Evolutionary conservation across 1,140 invertebrate genomes (phyloP).

Genomic region (Cecropterus lyciades): DNA sequence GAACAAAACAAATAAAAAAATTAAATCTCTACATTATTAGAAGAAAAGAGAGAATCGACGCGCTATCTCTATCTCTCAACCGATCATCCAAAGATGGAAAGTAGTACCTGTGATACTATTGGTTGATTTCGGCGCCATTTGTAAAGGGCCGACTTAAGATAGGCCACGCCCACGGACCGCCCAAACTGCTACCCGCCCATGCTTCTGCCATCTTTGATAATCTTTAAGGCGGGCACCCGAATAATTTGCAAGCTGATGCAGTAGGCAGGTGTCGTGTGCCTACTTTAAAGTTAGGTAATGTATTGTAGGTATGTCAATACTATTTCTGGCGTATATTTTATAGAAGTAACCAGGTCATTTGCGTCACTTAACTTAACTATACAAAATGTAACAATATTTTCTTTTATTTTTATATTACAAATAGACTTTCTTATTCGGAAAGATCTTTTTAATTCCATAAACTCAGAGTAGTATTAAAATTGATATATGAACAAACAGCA

Average conservation of each 20-base stretch:
- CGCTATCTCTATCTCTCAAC: constrained; percentile 6
- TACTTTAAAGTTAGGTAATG: neutral
- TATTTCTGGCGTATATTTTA: no score
- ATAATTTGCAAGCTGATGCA: constrained; percentile 7
- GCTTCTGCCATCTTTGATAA: constrained; percentile 65
- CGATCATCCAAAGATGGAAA: constrained; percentile 39
- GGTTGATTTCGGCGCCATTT: constrained; percentile 78
- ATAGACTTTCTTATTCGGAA: no score
- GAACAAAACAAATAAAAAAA: neutral
- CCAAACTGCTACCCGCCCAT: constrained; percentile 54
- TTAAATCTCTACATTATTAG: neutral
- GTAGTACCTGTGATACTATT: constrained; percentile 58
- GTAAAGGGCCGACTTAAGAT: constrained; percentile 63
- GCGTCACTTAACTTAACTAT: no score
- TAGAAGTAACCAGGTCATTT: no score
- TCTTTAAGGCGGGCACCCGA: constrained; percentile 9
- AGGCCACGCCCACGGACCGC: constrained; percentile 61
- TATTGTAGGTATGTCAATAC: neutral
- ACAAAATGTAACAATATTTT: no score
- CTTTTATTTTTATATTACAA: no score
- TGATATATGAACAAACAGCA: no score
- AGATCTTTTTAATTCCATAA: no score
- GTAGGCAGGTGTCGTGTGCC: constrained; percentile 7
- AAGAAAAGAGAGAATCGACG: neutral
- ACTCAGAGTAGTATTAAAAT: no score